Evolutionary conservation across 2,797 vertebrate genomes (phyloP).

Genomic region (Aphelocoma californica): DNA sequence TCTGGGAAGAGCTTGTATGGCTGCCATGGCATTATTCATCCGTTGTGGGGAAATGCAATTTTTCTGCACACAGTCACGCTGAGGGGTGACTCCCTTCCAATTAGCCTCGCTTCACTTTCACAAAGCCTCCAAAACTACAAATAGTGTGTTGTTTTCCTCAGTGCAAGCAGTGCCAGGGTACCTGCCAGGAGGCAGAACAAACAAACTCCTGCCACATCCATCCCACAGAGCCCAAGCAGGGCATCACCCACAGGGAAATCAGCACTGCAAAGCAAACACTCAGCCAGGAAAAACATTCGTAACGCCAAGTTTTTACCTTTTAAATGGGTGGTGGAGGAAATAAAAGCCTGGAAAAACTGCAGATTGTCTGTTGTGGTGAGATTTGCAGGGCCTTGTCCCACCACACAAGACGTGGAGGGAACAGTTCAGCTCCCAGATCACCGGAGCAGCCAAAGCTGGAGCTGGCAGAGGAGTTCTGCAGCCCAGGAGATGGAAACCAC

Average conservation of each 20-base stretch:
- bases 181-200: neutral
- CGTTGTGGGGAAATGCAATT: accelerated
- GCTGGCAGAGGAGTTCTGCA: neutral
- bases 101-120: neutral
- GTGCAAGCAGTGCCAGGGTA: neutral
- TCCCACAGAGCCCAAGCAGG: neutral
- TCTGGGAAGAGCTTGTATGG: neutral
- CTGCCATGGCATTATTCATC: neutral
- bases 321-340: accelerated
- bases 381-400: neutral
- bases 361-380: neutral
- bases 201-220: neutral
- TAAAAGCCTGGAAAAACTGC: neutral
- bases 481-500: neutral
- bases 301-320: neutral
- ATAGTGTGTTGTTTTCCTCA: neutral
- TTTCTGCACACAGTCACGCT: neutral
- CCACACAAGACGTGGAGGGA: neutral
- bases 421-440: accelerated
- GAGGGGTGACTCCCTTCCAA: neutral
- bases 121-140: neutral
- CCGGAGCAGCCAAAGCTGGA: neutral
- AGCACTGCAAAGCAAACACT: neutral
- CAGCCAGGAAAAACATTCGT: neutral
- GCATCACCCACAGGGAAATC: neutral